These are phyloP conservation scores for Montipora efflorescens DNA, from an alignment of 64 coral and sea anemone species.

Conservation along the genomic window DNA sequence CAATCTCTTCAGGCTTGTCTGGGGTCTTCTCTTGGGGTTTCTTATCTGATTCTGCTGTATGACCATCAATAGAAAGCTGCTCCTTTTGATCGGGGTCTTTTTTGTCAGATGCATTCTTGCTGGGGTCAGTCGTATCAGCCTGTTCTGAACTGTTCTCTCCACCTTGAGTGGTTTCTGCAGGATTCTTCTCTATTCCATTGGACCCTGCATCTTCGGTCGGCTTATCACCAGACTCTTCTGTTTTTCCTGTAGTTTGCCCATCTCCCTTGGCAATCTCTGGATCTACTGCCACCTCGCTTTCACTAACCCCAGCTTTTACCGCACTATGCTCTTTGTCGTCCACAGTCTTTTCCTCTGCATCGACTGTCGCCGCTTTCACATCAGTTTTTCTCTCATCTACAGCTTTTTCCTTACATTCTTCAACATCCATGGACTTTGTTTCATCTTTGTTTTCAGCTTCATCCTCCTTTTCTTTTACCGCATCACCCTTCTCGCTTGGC, in stretches of 20 bases:
- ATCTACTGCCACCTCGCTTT: background rate
- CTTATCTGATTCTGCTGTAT: constrained; percentile 10
- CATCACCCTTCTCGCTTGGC: background rate
- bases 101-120: constrained; percentile 25
- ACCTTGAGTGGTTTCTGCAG: background rate
- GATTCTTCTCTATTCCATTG: background rate
- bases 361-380: background rate
- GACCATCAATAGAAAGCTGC: background rate
- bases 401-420: constrained; percentile 14
- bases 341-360: constrained; percentile 2
- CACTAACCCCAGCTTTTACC: constrained; percentile 1
- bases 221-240: background rate
- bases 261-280: background rate
- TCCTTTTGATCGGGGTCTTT: background rate
- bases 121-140: background rate
- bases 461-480: background rate
- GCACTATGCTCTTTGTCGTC: background rate
- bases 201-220: background rate
- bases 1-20: background rate
- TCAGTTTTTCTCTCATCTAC: constrained; percentile 17
- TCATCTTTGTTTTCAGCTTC: constrained; percentile 14
- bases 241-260: background rate
- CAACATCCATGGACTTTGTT: constrained; percentile 38
- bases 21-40: constrained; percentile 5
- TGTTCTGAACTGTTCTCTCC: constrained; percentile 41